phyloP scores from a whole-genome alignment of 2,888 invertebrate species.

The Chorisops tibialis region DNA sequence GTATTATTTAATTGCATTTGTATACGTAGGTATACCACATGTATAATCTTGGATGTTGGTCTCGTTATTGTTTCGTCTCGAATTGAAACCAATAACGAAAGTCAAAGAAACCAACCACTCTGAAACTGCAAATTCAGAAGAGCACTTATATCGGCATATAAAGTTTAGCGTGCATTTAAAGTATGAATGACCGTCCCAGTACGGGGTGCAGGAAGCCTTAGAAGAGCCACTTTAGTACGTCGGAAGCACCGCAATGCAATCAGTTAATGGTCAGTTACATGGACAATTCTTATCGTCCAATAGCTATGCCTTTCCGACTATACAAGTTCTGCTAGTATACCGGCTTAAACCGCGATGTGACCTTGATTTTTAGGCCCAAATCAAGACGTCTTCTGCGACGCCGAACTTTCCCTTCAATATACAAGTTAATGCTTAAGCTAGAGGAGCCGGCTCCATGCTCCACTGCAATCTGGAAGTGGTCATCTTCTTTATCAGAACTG shows the following conservation, averaged over 20 bases:
- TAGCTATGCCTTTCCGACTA: too few relatives aligned
- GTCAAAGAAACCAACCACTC: background rate
- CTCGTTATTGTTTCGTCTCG: background rate
- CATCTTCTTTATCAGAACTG: too few relatives aligned
- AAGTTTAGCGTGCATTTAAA: background rate
- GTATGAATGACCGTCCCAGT: background rate
- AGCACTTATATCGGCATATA: background rate
- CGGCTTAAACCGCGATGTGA: background rate
- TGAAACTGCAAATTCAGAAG: background rate
- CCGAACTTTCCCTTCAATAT: constrained; percentile 3
- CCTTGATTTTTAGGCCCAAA: constrained; percentile 13
- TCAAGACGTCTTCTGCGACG: background rate
- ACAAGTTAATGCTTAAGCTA: too few relatives aligned
- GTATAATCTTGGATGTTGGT: background rate
- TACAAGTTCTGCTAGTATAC: too few relatives aligned
- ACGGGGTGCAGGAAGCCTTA: constrained; percentile 10
- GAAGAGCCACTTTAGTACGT: background rate
- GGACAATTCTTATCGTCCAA: background rate
- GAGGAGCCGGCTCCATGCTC: too few relatives aligned
- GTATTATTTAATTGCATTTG: too few relatives aligned
- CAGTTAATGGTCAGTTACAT: constrained; percentile 15
- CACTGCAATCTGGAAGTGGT: too few relatives aligned
- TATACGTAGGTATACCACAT: too few relatives aligned
- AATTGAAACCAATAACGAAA: background rate
- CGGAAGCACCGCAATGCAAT: constrained; percentile 2